Evolutionary conservation across 2,888 invertebrate species (phyloP).

Genomic region (Clivina fossor): DNA sequence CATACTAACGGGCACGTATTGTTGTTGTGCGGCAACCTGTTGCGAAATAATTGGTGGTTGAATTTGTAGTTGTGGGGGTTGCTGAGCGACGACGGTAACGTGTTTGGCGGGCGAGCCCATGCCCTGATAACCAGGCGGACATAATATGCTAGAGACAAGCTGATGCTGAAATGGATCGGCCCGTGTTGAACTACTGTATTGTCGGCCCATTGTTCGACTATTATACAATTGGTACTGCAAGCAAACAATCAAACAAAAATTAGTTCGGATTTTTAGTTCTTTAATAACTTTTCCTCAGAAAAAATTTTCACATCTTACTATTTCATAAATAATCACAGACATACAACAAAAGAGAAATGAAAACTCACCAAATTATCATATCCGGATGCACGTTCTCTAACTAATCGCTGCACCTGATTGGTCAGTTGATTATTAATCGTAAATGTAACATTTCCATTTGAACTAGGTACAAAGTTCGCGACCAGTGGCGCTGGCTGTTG

Average conservation of each 20-base stretch:
- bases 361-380: slow-evolving; percentile 72
- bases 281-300: too few species aligned
- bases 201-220: slow-evolving; percentile 69
- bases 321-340: slow-evolving; percentile 1
- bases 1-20: slow-evolving; percentile 92
- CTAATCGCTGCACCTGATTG: slow-evolving; percentile 71
- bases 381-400: slow-evolving; percentile 71
- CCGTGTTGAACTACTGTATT: slow-evolving; percentile 57
- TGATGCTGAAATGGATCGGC: slow-evolving; percentile 89
- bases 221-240: slow-evolving; percentile 86
- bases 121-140: slow-evolving; percentile 84
- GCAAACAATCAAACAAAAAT: too few species aligned
- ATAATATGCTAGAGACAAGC: slow-evolving; percentile 90
- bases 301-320: slow-evolving; percentile 13
- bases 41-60: slow-evolving; percentile 78
- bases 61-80: slow-evolving; percentile 70
- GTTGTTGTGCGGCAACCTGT: slow-evolving; percentile 69
- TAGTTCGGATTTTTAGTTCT: background rate
- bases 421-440: slow-evolving; percentile 89
- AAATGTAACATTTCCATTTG: slow-evolving; percentile 84
- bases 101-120: slow-evolving; percentile 72
- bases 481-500: slow-evolving; percentile 62
- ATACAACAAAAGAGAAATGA: slow-evolving; percentile 15
- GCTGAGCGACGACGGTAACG: slow-evolving; percentile 67
- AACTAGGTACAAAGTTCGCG: slow-evolving; percentile 75